Base-by-base conservation (phyloP, 2,113 vertebrate genomes). In the Cranoglanis bouderius region DNA sequence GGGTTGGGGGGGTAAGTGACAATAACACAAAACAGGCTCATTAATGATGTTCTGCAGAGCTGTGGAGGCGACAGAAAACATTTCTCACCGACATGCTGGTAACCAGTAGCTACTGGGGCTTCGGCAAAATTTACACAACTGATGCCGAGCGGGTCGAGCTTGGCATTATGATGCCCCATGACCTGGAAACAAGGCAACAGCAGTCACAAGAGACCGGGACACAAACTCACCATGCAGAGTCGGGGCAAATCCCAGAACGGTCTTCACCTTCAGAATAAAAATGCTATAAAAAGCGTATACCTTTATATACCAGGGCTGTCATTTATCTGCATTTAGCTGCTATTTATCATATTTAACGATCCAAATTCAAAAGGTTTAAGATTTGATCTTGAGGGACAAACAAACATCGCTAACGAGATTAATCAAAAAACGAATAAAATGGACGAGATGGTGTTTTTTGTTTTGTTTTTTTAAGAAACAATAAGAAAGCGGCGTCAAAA, bases 101-200 rank as follows among this genome's bases (percentile, higher is more conserved):
- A 97, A 90, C 95, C 95, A 93, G 96, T 94, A 95, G 95, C 96
- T 94, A 99, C 97, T 49, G 98, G 97, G 38, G 97, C 96, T 95
- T 98, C 97, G 95, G 99, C 98, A 98, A 99, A 99, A 97, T 98
- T 98, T 96, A 99, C 97, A 97, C 96, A 96, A 97, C 96, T 99
- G 98, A 99, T 99, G 94, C 97, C 97, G 94, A 99, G 97, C 93
- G 98, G 98, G 94, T 99, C 98, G 95, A 99, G 96, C 91, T 96
- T 97, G 95, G 98, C 97, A 96, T 97, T 97, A 94, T 98, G 97
- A 93, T 99, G 98, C 95, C 98, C 98, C 96, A 97, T 98, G 95
- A 99, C 98, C 98, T 99, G 92, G 91, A 97, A 97, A 94, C 92
- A 96, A 96, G 90, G 92, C 85, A 90, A 92, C 88, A 93, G 90